A percentile compares a stretch with the other conserved stretches of the same genome.
phyloP scores from a whole-genome alignment of 2,888 invertebrate species.

The Oscheius onirici region DNA sequence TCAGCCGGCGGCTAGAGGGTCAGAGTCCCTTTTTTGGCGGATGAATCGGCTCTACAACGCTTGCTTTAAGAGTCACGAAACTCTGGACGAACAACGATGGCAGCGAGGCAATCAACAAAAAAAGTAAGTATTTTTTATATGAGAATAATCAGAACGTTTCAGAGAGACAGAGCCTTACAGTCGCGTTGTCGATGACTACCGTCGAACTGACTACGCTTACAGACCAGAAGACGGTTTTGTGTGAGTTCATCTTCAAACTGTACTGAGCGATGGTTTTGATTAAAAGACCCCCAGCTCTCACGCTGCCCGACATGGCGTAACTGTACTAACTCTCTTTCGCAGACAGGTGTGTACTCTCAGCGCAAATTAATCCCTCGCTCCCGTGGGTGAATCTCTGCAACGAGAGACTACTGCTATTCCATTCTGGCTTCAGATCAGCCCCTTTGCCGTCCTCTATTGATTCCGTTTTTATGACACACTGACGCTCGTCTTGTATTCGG shows the following conservation, averaged over 20 bases:
- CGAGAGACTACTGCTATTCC: slow-evolving; percentile 3
- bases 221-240: slow-evolving; percentile 24
- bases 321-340: background rate
- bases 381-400: background rate
- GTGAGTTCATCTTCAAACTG: background rate
- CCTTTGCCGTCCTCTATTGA: background rate
- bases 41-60: slow-evolving; percentile 22
- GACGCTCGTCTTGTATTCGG: background rate
- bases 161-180: background rate
- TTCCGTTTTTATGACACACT: background rate
- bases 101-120: background rate
- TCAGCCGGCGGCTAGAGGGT: background rate
- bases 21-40: background rate
- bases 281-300: too few species aligned
- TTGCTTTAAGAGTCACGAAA: slow-evolving; percentile 33
- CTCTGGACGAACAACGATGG: slow-evolving; percentile 28
- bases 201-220: slow-evolving; percentile 26
- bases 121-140: background rate
- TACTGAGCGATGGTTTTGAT: too few species aligned
- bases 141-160: slow-evolving; percentile 4
- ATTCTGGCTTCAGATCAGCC: too few species aligned
- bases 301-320: background rate
- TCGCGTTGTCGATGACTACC: slow-evolving; percentile 28
- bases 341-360: slow-evolving; percentile 24
- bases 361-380: slow-evolving; percentile 17